Conservation (phyloP, 2,113 vertebrate species). For the Forbesichthys agassizii region DNA sequence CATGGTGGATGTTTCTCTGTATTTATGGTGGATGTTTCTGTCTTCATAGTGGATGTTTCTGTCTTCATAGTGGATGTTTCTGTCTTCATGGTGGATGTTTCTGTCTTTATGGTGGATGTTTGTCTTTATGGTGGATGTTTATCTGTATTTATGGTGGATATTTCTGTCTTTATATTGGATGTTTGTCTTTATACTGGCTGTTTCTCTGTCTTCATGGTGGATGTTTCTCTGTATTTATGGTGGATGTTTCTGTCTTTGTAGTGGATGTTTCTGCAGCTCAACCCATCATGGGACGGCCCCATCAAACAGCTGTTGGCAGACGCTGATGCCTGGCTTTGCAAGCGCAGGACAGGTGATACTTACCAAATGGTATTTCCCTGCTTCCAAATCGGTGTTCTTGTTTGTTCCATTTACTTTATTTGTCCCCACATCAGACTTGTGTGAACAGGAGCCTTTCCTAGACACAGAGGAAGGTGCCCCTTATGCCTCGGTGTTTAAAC, state of each 20-base stretch:
- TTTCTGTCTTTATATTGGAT: too few species aligned
- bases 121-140: too few species aligned
- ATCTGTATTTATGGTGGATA: too few species aligned
- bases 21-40: too few species aligned
- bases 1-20: background rate
- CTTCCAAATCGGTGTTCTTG: too few species aligned
- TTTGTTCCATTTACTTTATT: conserved; percentile 1
- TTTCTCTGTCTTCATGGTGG: conserved; percentile 72
- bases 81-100: too few species aligned
- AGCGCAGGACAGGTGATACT: conserved; percentile 81
- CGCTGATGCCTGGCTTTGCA: conserved; percentile 93
- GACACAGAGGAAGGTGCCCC: conserved; percentile 82
- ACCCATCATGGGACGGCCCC: conserved; percentile 91
- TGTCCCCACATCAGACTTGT: conserved; percentile 73
- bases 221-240: too few species aligned
- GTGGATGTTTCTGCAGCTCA: conserved; percentile 98
- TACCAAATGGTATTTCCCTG: background rate
- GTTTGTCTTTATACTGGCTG: conserved; percentile 85
- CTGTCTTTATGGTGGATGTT: too few species aligned
- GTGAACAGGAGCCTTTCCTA: conserved; percentile 82
- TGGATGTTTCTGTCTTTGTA: conserved; percentile 45
- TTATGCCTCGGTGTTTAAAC: conserved; percentile 82
- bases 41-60: too few species aligned
- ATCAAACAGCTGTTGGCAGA: conserved; percentile 90
- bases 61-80: too few species aligned